Percentiles rank a stretch among this genome's conserved stretches.
Conservation (phyloP, 2,888 invertebrate genomes). For the Andricus curvator region DNA sequence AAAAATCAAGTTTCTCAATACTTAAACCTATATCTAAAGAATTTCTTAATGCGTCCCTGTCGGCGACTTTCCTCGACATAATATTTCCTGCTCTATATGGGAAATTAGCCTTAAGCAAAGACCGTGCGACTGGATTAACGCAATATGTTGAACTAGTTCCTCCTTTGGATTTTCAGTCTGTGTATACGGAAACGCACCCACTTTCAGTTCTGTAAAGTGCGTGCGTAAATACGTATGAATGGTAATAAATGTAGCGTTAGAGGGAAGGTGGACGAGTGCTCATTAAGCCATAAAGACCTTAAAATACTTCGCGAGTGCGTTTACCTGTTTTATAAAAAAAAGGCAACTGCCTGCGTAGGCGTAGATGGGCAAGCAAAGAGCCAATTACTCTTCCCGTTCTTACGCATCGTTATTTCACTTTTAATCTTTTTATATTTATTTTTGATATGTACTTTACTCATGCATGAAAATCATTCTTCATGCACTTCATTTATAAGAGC, state of each 20-base stretch:
- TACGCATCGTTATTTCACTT: no score
- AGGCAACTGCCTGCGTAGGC: background rate
- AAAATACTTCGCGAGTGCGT: background rate
- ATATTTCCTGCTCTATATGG: slow-evolving; percentile 1
- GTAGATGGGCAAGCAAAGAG: no score
- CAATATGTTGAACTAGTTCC: slow-evolving; percentile 2
- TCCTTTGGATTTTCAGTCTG: background rate
- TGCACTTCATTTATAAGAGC: no score
- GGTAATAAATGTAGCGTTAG: background rate
- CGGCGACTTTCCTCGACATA: background rate
- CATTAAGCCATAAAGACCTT: background rate
- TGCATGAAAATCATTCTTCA: no score
- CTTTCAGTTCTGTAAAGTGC: background rate
- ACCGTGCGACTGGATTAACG: background rate
- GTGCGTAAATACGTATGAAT: no score
- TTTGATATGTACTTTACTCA: background rate
- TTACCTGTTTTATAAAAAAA: background rate
- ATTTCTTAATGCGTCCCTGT: background rate
- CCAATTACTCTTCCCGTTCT: no score
- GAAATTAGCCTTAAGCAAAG: background rate
- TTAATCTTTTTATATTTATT: background rate
- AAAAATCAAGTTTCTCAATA: background rate
- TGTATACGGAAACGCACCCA: background rate
- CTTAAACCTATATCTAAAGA: background rate
- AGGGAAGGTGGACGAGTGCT: background rate